Evolutionary conservation across 37 sponge, comb jelly and placozoan species (phyloP).

Genomic region (Halichondria panicea): DNA sequence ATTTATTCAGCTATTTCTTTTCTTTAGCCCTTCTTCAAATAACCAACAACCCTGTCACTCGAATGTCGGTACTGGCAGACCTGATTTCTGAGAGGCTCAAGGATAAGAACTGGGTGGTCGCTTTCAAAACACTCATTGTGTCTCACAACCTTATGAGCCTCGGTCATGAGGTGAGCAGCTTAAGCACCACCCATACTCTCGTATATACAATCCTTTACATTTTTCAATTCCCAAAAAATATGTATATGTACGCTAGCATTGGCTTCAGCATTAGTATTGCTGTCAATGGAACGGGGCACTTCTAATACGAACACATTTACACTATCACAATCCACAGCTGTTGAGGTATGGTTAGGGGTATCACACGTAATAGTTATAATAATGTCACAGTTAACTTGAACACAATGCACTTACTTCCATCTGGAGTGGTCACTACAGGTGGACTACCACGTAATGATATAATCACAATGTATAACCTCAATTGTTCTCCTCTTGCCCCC

Average conservation of each 20-base stretch:
- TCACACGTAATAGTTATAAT: too few relatives aligned
- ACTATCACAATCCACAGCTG: too few relatives aligned
- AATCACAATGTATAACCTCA: neutral
- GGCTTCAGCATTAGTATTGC: too few relatives aligned
- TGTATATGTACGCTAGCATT: too few relatives aligned
- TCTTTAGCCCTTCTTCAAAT: conserved; percentile 63
- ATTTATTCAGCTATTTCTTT: neutral
- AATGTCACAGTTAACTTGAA: too few relatives aligned
- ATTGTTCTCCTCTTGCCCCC: neutral
- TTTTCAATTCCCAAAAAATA: too few relatives aligned
- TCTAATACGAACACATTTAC: too few relatives aligned
- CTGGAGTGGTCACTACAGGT: neutral
- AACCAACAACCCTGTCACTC: conserved; percentile 76
- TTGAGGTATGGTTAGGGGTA: too few relatives aligned
- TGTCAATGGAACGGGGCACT: too few relatives aligned
- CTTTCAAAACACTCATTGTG: conserved; percentile 86
- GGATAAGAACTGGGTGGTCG: conserved; percentile 88
- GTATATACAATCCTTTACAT: too few relatives aligned
- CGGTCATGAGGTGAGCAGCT: conserved; percentile 83
- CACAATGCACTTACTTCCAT: too few relatives aligned
- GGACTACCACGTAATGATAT: neutral
- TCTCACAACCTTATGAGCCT: conserved; percentile 88
- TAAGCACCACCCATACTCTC: too few relatives aligned
- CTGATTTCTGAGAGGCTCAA: conserved; percentile 62
- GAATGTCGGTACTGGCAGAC: conserved; percentile 75